Evolutionary conservation across 2,888 invertebrate species (phyloP).

Genomic region (Torymus auratus): DNA sequence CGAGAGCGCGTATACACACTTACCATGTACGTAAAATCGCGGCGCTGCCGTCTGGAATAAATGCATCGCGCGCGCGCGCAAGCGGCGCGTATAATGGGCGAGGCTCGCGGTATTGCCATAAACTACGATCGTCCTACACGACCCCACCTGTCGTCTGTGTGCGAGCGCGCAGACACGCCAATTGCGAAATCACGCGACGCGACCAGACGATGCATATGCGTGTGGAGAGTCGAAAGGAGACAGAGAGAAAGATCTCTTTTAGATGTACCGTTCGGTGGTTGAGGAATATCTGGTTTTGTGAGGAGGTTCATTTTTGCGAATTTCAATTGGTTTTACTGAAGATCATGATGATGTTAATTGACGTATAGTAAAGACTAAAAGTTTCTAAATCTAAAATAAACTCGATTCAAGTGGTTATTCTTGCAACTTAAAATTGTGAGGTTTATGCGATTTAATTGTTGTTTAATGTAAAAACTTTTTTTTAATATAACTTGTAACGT

Average conservation of each 20-base stretch:
- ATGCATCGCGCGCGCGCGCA: slow-evolving; percentile 60
- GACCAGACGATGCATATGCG: neutral
- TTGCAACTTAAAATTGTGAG: too few species aligned
- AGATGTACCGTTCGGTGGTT: neutral
- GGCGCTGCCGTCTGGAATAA: slow-evolving; percentile 59
- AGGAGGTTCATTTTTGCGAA: too few species aligned
- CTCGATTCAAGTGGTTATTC: too few species aligned
- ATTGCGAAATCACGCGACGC: slow-evolving; percentile 66
- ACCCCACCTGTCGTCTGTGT: slow-evolving; percentile 72
- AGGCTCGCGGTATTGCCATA: slow-evolving; percentile 72
- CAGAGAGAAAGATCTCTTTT: slow-evolving; percentile 16
- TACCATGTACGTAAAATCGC: slow-evolving; percentile 64
- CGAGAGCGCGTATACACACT: slow-evolving; percentile 1
- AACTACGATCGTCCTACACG: slow-evolving; percentile 74
- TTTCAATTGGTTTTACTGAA: too few species aligned
- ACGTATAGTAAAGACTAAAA: too few species aligned
- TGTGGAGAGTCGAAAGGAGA: neutral
- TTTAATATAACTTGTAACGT: too few species aligned
- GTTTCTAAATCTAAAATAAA: too few species aligned
- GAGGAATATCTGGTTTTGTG: too few species aligned
- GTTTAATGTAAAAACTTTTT: too few species aligned
- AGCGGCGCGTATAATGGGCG: slow-evolving; percentile 67
- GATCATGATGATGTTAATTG: too few species aligned
- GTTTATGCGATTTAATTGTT: too few species aligned
- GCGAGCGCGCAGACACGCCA: slow-evolving; percentile 61